Base-by-base conservation (phyloP, 2,888 invertebrate species). In the Mayetiola destructor region DNA sequence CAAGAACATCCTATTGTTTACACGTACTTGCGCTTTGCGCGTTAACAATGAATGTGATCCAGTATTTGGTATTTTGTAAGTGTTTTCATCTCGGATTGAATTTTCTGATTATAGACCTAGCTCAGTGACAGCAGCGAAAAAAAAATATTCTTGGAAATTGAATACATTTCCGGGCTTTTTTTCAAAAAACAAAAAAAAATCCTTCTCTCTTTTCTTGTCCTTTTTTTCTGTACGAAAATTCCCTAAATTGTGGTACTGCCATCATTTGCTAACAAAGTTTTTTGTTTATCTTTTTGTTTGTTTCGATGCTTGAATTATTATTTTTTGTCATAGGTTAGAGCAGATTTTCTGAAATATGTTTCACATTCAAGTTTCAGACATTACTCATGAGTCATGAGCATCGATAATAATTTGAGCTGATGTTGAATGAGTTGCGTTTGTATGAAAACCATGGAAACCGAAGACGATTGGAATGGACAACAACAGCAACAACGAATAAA, bases 401-500 rank as follows among this genome's bases (percentile, higher is more conserved):
- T 27, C 23, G 48, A 48, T 48, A 27, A 27, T 27, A 48, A 48
- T 27, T 27, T 27, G 23, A 27, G 23, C 23, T 48, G 27, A 48
- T 8, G 23, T 48, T 27, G 48, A 48, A 48, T n/a, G n/a, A 48
- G 48, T 48, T 48, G 48, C 27, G 48, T 48, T 48, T 48, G 48
- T 27, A 48, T 23, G 12, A 16, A 16, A 39, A 39, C 16, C 5
- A 39, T n/a, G n/a, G n/a, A n/a, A n/a, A n/a, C n/a, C n/a, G n/a
- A n/a, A n/a, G n/a, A n/a, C n/a, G n/a, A n/a, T n/a, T n/a, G n/a
- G n/a, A n/a, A n/a, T n/a, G n/a, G n/a, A n/a, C n/a, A n/a, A n/a
- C n/a, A n/a, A n/a, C n/a, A n/a, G n/a, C n/a, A n/a, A n/a, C n/a
- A n/a, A n/a, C n/a, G n/a, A 39, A 16, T 4, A 39, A 18, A 21